phyloP scores from a whole-genome alignment of 1,140 invertebrate species.

The Tenebrio molitor region DNA sequence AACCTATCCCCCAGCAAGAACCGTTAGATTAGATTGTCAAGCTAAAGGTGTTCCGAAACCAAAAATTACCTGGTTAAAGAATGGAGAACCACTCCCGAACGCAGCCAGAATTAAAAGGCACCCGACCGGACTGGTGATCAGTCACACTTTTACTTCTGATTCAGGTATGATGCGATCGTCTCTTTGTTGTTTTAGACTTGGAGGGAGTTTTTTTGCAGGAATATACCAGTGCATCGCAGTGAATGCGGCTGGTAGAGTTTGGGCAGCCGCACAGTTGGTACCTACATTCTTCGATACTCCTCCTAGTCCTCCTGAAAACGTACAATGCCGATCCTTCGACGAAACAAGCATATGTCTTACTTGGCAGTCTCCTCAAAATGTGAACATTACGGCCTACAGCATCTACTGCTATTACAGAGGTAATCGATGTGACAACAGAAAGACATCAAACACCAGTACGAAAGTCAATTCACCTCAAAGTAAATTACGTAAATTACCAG shows the following conservation, averaged over 20 bases:
- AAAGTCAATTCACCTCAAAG: too few species aligned
- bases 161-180: conserved; percentile 49
- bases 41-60: conserved; percentile 76
- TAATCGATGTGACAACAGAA: conserved; percentile 54
- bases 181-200: too few species aligned
- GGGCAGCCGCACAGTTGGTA: conserved; percentile 72
- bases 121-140: conserved; percentile 56
- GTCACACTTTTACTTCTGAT: conserved; percentile 62
- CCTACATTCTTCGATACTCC: conserved; percentile 67
- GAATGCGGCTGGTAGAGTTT: conserved; percentile 76
- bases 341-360: conserved; percentile 71
- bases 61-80: conserved; percentile 78
- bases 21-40: conserved; percentile 79
- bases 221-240: conserved; percentile 83
- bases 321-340: conserved; percentile 71
- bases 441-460: too few species aligned
- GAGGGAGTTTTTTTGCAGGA: conserved; percentile 63
- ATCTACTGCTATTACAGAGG: conserved; percentile 74
- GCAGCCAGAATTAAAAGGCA: conserved; percentile 66
- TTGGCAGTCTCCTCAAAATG: conserved; percentile 69
- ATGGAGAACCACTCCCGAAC: conserved; percentile 74
- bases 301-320: conserved; percentile 71
- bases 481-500: too few species aligned
- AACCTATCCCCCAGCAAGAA: conserved; percentile 74
- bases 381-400: conserved; percentile 73